Evolutionary conservation across 2,797 vertebrate species (phyloP), one percentile per base, ranked within the genome.

Genomic region (Gila robusta): DNA sequence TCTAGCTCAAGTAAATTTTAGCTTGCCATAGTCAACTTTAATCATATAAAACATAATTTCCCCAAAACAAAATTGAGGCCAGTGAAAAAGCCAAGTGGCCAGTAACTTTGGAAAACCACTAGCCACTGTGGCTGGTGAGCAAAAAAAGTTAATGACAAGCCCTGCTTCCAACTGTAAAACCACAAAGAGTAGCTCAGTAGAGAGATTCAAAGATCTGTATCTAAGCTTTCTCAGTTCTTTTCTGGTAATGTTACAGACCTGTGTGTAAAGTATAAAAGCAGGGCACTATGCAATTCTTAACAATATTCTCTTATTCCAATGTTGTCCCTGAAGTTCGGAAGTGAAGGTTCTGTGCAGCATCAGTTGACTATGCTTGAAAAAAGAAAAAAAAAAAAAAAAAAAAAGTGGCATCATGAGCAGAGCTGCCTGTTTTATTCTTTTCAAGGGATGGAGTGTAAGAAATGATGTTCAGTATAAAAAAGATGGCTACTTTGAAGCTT

Each of bases 391-490:
- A 69, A 4, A 16, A 35, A 17, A 19, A 2, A n/a, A 11, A 37
- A 11, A 14, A n/a, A 8, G 4, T 12, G 1, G 21, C 5, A 11
- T 71, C 23, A 26, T 16, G 4, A 49, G 49, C 32, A 56, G 21
- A 77, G 11, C 49, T 77, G 28, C n/a, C n/a, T 79, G 56, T 28
- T 79, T 59, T 64, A 64, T 44, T 79, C 23, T 56, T 19, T 74
- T 74, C 8, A 74, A 19, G 8, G 44, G 8, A 74, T 47, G 16
- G n/a, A 74, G 16, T 64, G 77, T 64, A 64, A 79, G 7, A 28
- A 23, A 41, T 28, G 6, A 4, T 44, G 9, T 28, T 62, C 16
- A 16, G 7, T 64, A n/a, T n/a, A 64, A 44, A 28, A 79, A 39
- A 2, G 19, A 44, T 44, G 41, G 16, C n/a, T 62, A 6, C 21